Conservation (phyloP, 2,113 vertebrate species). For the Amazona vittata region DNA sequence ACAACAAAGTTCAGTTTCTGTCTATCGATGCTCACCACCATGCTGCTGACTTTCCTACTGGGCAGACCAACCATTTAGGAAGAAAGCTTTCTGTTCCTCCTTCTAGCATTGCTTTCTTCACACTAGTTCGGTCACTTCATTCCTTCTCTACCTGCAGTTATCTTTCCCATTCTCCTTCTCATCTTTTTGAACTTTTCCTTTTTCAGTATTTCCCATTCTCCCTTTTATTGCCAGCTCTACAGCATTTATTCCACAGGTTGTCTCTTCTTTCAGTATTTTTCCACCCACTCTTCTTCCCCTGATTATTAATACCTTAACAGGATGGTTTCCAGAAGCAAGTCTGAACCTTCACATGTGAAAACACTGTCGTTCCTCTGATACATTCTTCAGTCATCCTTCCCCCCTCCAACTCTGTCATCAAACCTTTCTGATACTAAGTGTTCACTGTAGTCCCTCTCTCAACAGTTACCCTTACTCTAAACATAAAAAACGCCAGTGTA, state of each 20-base stretch:
- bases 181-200: not conserved
- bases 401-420: accelerated
- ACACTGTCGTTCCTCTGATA: not conserved
- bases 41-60: not conserved
- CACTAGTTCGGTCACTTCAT: not conserved
- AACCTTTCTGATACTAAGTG: not conserved
- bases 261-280: not conserved
- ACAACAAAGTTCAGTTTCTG: not conserved
- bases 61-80: not conserved
- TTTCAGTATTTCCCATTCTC: not conserved
- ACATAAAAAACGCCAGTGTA: accelerated
- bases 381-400: not conserved
- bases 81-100: not conserved
- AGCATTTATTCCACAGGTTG: not conserved
- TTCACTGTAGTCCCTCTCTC: not conserved
- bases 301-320: not conserved
- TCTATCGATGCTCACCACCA: not conserved
- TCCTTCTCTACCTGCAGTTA: not conserved
- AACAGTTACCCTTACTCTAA: not conserved
- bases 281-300: not conserved
- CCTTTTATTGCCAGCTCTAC: not conserved
- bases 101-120: not conserved
- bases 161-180: not conserved
- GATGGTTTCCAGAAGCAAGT: not conserved
- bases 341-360: not conserved